Percentiles rank a stretch among this genome's conserved stretches.
Conservation (phyloP, 2,888 invertebrate species). For the Andrena marginata region DNA sequence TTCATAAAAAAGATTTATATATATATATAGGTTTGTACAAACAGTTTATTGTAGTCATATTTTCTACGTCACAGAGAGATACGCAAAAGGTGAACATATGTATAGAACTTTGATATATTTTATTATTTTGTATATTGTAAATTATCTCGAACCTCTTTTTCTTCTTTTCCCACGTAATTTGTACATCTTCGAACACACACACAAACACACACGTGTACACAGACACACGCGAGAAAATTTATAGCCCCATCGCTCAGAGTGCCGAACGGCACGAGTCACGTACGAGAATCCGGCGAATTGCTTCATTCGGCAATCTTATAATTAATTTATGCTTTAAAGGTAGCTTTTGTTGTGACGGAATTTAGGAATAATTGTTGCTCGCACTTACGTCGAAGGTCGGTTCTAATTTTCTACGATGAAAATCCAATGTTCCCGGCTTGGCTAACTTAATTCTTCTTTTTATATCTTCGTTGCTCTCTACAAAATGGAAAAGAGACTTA, state of each 20-base stretch:
- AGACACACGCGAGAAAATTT: neutral
- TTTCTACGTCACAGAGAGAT: constrained; percentile 54
- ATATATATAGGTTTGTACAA: constrained; percentile 62
- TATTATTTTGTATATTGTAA: constrained; percentile 66
- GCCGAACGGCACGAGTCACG: constrained; percentile 10
- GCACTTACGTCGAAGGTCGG: constrained; percentile 5
- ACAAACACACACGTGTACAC: neutral
- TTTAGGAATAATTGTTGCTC: constrained; percentile 16
- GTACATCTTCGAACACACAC: constrained; percentile 17
- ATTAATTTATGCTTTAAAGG: constrained; percentile 44
- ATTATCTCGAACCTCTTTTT: constrained; percentile 48
- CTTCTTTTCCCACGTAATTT: constrained; percentile 18
- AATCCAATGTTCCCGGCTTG: neutral
- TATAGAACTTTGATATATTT: constrained; percentile 64
- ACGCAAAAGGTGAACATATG: constrained; percentile 56
- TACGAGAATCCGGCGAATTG: constrained; percentile 26
- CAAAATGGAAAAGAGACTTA: constrained; percentile 25
- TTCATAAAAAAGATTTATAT: constrained; percentile 54
- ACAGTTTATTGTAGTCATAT: constrained; percentile 60
- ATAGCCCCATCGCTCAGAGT: constrained; percentile 6
- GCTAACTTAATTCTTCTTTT: constrained; percentile 15
- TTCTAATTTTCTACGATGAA: neutral
- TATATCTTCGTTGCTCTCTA: constrained; percentile 42
- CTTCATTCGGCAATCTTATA: constrained; percentile 23
- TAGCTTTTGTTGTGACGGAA: constrained; percentile 39